These are phyloP conservation scores for Cromileptes altivelis DNA, from an alignment of 2,113 vertebrate species.

Conservation along the genomic window DNA sequence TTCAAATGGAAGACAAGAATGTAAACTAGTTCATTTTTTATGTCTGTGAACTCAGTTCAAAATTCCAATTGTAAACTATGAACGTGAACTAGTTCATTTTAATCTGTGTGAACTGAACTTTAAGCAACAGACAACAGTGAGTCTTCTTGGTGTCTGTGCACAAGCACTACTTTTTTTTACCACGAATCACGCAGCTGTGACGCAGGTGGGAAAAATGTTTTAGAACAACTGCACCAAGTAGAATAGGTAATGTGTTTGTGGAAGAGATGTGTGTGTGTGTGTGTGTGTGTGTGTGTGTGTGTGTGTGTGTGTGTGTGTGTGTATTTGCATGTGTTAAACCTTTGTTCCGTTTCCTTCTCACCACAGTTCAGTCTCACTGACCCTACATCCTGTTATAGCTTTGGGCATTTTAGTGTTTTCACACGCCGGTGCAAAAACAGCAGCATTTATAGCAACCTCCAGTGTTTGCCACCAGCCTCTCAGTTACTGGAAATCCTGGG, in stretches of 20 bases:
- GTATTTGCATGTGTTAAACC: slow-evolving; percentile 50
- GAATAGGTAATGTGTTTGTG: slow-evolving; percentile 17
- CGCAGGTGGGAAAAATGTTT: slow-evolving; percentile 31
- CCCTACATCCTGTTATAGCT: slow-evolving; percentile 69
- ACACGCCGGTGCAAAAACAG: slow-evolving; percentile 63
- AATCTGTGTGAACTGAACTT: too few relatives aligned
- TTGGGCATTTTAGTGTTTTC: slow-evolving; percentile 67
- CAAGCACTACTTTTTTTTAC: neutral
- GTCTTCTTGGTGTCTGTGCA: neutral
- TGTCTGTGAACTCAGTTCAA: too few relatives aligned
- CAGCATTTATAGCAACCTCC: slow-evolving; percentile 64
- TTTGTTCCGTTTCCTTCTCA: slow-evolving; percentile 70
- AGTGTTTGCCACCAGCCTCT: slow-evolving; percentile 61
- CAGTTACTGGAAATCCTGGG: slow-evolving; percentile 79
- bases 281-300: slow-evolving; percentile 30
- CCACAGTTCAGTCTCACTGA: slow-evolving; percentile 61
- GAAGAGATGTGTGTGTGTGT: slow-evolving; percentile 17
- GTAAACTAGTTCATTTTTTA: too few relatives aligned
- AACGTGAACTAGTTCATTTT: too few relatives aligned
- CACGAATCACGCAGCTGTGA: slow-evolving; percentile 10
- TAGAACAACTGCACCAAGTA: slow-evolving; percentile 22
- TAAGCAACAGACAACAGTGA: too few relatives aligned
- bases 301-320: slow-evolving; percentile 30
- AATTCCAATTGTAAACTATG: too few relatives aligned
- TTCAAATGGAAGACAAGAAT: too few relatives aligned